Base-by-base conservation (phyloP, 1,140 invertebrate genomes). In the Heliconius hermathena region DNA sequence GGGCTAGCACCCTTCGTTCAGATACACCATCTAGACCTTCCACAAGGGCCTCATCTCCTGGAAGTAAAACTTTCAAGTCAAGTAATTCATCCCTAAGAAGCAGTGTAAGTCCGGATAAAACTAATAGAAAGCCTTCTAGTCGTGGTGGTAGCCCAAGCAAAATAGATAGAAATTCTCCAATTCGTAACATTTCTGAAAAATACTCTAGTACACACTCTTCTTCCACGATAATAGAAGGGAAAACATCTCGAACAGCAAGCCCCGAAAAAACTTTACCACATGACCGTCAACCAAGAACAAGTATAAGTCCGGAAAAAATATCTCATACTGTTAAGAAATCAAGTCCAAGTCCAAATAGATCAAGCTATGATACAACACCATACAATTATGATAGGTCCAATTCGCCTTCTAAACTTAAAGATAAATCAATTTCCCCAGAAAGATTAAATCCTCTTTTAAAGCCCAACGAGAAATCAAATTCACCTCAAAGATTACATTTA, bases 1-100 rank as follows among this genome's bases (percentile, higher is more conserved):
- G 97, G 93, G 97, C 96, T 3, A 96, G 96, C 77, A 96, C 96
- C 46, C 90, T 97, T 52, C 95, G 97, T 72, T 95, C 96, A 72
- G 95, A 96, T 70, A 95, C 93, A 77, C 95, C 96, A 8, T 88
- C 89, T 8, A 86, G 87, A 16, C 95, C 84, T 80, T 93, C 85
- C 80, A 92, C 84, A 74, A 93, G 91, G 84, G 91, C 89, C 54
- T 91, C 94, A 33, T 95, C 95, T 66, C 94, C 93, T 11, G 94
- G 92, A 46, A 90, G 88, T 72, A 94, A 88, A 80, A 94, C 90
- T 22, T 91, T 89, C 84, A 83, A 95, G 85, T 93, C 92, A 0
- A 94, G 91, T 79, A 94, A 91, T 74, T 95, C 95, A 49, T 95
- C 95, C 13, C 76, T 95, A 74, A 88, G 95, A 81, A 95, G 95